phyloP scores from a whole-genome alignment of 2,797 vertebrate genomes.

The Psittacula echo region DNA sequence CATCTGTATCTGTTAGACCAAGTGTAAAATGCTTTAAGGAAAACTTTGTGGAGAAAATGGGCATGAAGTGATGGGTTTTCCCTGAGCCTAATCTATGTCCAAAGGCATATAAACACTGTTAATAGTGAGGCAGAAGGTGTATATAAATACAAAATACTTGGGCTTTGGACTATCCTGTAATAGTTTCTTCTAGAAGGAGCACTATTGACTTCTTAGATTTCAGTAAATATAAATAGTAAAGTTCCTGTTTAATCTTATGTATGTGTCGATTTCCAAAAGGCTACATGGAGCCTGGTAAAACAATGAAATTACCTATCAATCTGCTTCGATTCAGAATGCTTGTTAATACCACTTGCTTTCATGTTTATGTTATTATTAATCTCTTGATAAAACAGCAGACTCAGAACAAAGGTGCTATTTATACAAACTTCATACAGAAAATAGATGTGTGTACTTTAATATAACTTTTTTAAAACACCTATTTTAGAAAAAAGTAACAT shows the following conservation, averaged over 20 bases:
- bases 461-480: background rate
- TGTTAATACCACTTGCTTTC: background rate
- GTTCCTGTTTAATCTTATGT: background rate
- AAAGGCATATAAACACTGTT: background rate
- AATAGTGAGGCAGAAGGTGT: background rate
- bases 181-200: background rate
- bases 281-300: background rate
- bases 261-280: background rate
- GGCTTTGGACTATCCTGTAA: background rate
- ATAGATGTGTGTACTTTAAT: background rate
- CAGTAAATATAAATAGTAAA: background rate
- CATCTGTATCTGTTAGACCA: background rate
- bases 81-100: background rate
- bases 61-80: background rate
- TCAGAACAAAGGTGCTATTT: background rate
- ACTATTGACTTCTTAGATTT: background rate
- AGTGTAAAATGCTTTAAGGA: background rate
- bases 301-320: background rate
- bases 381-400: background rate
- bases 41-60: background rate
- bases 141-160: background rate
- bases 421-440: background rate
- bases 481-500: too few species aligned
- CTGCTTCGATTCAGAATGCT: background rate
- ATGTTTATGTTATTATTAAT: background rate